A percentile compares a stretch with the other conserved stretches of the same genome.
Evolutionary conservation across 2,888 invertebrate genomes (phyloP).

Genomic region (Timema cristinae): DNA sequence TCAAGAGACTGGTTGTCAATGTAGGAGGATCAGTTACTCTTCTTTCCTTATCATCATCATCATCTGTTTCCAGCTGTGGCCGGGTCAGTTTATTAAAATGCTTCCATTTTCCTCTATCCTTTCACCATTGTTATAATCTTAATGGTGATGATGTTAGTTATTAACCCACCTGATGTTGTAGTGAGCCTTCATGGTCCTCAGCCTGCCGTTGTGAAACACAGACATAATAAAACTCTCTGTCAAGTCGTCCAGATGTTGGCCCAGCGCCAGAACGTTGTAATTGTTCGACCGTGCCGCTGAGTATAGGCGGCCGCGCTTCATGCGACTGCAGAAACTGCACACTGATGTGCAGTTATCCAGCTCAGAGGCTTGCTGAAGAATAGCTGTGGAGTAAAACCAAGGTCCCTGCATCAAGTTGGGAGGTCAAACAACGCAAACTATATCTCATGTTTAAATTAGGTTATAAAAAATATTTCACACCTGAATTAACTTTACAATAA

Average conservation of each 20-base stretch:
- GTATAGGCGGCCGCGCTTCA: conserved; percentile 71
- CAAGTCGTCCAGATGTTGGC: conserved; percentile 81
- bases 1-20: too few relatives aligned
- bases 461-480: too few relatives aligned
- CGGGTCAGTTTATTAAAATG: too few relatives aligned
- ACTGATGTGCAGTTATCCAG: conserved; percentile 47
- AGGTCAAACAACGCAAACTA: too few relatives aligned
- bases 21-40: too few relatives aligned
- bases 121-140: neutral
- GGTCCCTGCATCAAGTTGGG: too few relatives aligned
- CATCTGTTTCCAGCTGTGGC: neutral
- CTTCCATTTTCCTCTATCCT: neutral
- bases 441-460: too few relatives aligned
- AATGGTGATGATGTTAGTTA: neutral
- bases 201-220: conserved; percentile 73
- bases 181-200: conserved; percentile 75
- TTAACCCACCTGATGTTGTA: conserved; percentile 63
- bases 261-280: conserved; percentile 84
- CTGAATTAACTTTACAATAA: too few relatives aligned
- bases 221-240: conserved; percentile 78
- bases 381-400: conserved; percentile 44
- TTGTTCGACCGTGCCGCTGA: conserved; percentile 68
- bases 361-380: conserved; percentile 49
- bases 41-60: neutral
- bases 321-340: conserved; percentile 69